These are phyloP conservation scores for Nansenia antarctica DNA, from an alignment of 2,113 vertebrate genomes.

Conservation along the genomic window DNA sequence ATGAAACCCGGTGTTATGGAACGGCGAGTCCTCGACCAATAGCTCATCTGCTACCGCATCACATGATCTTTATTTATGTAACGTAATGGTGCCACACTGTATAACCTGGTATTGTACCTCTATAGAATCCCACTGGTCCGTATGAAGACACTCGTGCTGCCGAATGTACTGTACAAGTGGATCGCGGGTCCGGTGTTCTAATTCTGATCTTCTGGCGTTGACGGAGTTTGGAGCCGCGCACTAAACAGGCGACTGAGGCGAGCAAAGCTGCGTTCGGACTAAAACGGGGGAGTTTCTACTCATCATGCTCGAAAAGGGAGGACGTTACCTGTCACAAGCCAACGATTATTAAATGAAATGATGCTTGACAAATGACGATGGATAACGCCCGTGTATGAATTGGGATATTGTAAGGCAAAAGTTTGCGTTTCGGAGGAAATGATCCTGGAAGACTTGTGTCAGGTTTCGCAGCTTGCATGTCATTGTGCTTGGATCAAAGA, in stretches of 20 bases:
- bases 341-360: too few relatives aligned
- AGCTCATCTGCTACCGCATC: slow-evolving; percentile 32
- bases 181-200: not conserved
- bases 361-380: slow-evolving; percentile 9
- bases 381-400: slow-evolving; percentile 10
- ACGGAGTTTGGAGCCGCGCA: slow-evolving; percentile 21
- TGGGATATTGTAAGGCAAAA: slow-evolving; percentile 1
- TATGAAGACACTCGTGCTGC: too few relatives aligned
- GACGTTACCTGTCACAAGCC: slow-evolving; percentile 31
- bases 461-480: not conserved
- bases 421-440: too few relatives aligned
- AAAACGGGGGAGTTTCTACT: slow-evolving; percentile 27
- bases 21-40: slow-evolving; percentile 62
- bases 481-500: too few relatives aligned
- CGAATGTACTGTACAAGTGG: not conserved
- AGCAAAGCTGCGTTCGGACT: slow-evolving; percentile 11
- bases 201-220: not conserved
- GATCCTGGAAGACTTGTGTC: too few relatives aligned
- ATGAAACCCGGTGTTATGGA: slow-evolving; percentile 69
- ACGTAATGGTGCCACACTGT: slow-evolving; percentile 64
- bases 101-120: not conserved
- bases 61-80: slow-evolving; percentile 80
- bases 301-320: slow-evolving; percentile 24
- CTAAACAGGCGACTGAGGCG: not conserved
- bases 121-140: too few relatives aligned